These are phyloP conservation scores for Tenebrio molitor DNA, from an alignment of 1,140 invertebrate genomes.

Conservation along the genomic window DNA sequence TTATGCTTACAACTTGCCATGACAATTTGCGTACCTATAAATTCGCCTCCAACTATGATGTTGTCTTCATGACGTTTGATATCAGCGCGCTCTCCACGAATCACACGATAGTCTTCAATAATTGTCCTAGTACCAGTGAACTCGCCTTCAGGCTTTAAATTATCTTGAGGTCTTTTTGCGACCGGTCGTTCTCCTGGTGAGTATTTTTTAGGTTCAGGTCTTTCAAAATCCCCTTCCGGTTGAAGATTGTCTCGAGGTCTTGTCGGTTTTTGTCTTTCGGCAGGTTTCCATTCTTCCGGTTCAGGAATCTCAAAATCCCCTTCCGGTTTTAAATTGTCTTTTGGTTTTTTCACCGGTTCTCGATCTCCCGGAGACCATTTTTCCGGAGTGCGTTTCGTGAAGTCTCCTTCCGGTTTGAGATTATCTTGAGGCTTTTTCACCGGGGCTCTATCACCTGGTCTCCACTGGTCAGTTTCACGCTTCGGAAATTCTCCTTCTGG, in stretches of 20 bases:
- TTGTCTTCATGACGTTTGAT: slow-evolving; percentile 74
- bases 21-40: slow-evolving; percentile 63
- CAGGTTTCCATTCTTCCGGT: slow-evolving; percentile 68
- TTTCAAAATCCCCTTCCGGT: slow-evolving; percentile 72
- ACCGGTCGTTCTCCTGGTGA: slow-evolving; percentile 64
- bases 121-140: slow-evolving; percentile 68
- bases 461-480: slow-evolving; percentile 66
- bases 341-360: slow-evolving; percentile 65
- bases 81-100: slow-evolving; percentile 73
- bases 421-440: slow-evolving; percentile 72
- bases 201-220: slow-evolving; percentile 65
- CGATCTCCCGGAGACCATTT: slow-evolving; percentile 67
- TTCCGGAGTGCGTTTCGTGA: slow-evolving; percentile 64
- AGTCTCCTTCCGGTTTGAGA: slow-evolving; percentile 69
- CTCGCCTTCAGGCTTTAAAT: slow-evolving; percentile 72
- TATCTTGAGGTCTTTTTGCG: slow-evolving; percentile 68
- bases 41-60: slow-evolving; percentile 72
- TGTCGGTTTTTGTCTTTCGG: slow-evolving; percentile 70
- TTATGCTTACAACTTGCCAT: no score
- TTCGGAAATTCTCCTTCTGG: slow-evolving; percentile 68
- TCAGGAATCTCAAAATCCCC: slow-evolving; percentile 71
- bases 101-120: slow-evolving; percentile 72
- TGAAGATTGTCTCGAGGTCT: slow-evolving; percentile 73
- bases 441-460: slow-evolving; percentile 68
- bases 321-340: slow-evolving; percentile 71